Evolutionary conservation across 2,888 invertebrate species (phyloP).

Genomic region (Biston betularia): DNA sequence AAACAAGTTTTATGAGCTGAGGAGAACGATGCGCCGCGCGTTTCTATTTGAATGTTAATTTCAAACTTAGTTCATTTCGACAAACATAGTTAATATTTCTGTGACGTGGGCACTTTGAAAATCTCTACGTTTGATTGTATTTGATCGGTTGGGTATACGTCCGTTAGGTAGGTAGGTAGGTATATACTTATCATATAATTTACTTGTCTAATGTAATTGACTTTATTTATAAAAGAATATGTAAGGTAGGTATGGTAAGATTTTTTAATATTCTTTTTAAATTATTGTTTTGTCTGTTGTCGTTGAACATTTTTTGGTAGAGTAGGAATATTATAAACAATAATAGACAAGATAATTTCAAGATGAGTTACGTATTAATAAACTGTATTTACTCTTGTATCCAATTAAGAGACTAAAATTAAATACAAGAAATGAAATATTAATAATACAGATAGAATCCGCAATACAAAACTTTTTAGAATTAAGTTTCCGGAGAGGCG

Average conservation of each 20-base stretch:
- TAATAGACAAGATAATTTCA: too few relatives aligned
- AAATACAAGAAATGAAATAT: not conserved
- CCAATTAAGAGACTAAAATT: too few relatives aligned
- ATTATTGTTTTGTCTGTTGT: too few relatives aligned
- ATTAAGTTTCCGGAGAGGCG: not conserved
- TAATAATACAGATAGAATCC: not conserved
- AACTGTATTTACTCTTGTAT: not conserved
- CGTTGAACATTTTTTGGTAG: too few relatives aligned
- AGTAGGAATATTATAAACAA: too few relatives aligned
- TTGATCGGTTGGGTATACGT: slow-evolving; percentile 7
- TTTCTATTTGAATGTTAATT: slow-evolving; percentile 84
- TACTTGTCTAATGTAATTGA: slow-evolving; percentile 4
- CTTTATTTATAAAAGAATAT: not conserved
- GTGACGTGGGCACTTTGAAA: slow-evolving; percentile 46
- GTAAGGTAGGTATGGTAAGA: too few relatives aligned
- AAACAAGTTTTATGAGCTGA: slow-evolving; percentile 80
- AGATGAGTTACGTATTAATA: too few relatives aligned
- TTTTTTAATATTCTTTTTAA: too few relatives aligned
- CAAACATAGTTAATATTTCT: slow-evolving; percentile 54
- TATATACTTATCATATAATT: not conserved
- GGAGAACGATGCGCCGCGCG: slow-evolving; percentile 65
- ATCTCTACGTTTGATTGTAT: slow-evolving; percentile 22
- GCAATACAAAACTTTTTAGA: slow-evolving; percentile 8
- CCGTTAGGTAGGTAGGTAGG: not conserved
- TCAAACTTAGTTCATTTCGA: slow-evolving; percentile 73